Evolutionary conservation across 2,113 vertebrate genomes (phyloP).

Genomic region (Steatornis caripensis): DNA sequence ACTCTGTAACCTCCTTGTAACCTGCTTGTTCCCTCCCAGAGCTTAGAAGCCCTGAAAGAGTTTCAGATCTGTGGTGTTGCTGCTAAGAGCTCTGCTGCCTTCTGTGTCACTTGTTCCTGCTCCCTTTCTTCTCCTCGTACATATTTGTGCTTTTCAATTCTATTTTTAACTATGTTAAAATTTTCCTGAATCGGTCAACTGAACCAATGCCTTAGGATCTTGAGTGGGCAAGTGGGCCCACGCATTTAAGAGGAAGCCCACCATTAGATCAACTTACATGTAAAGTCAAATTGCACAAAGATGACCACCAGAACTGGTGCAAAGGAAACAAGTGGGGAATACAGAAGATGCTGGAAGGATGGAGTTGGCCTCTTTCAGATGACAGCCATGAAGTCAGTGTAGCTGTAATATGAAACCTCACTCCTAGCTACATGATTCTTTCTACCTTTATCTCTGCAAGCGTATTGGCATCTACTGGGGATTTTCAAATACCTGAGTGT

Average conservation of each 20-base stretch:
- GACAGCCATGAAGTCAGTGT: not conserved
- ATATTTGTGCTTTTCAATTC: not conserved
- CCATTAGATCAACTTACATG: not conserved
- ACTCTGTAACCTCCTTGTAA: not conserved
- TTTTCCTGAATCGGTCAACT: not conserved
- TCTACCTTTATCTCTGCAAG: not conserved
- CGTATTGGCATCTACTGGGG: not conserved
- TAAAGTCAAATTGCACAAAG: not conserved
- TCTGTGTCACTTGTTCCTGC: not conserved
- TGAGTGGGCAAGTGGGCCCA: not conserved
- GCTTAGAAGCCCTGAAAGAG: not conserved
- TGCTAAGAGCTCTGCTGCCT: not conserved
- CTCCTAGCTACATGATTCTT: not conserved
- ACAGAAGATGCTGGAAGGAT: not conserved
- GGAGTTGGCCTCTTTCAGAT: not conserved
- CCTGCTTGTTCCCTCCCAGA: not conserved
- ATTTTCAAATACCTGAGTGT: not conserved
- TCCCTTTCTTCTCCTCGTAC: not conserved
- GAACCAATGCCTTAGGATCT: not conserved
- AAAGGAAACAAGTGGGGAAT: not conserved
- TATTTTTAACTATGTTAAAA: not conserved
- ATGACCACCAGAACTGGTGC: not conserved
- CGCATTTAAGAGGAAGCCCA: not conserved
- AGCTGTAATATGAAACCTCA: not conserved
- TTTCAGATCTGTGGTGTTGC: not conserved